phyloP scores from a whole-genome alignment of 2,888 invertebrate species.

The Agrotis exclamationis region DNA sequence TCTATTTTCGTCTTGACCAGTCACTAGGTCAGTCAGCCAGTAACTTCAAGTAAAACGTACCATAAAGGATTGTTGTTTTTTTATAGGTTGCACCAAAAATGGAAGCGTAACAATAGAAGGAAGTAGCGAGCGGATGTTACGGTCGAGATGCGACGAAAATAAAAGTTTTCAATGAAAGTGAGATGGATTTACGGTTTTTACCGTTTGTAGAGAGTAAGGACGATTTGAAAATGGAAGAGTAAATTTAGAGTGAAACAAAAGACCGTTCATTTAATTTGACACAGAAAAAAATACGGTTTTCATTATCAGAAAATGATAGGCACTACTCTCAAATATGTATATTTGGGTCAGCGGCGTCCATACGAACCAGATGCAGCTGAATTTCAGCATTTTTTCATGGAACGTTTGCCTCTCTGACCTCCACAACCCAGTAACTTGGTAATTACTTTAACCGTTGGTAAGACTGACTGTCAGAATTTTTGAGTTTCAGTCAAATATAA shows the following conservation, averaged over 20 bases:
- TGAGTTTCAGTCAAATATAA: too few species aligned
- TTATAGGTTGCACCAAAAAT: constrained; percentile 31
- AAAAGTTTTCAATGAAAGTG: constrained; percentile 44
- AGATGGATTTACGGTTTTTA: constrained; percentile 14
- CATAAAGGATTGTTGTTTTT: constrained; percentile 26
- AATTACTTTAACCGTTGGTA: too few species aligned
- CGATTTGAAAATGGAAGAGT: neutral
- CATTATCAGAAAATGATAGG: too few species aligned
- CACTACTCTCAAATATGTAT: too few species aligned
- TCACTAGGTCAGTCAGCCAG: constrained; percentile 27
- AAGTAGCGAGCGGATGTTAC: constrained; percentile 39
- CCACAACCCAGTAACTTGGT: too few species aligned
- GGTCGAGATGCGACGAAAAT: constrained; percentile 29
- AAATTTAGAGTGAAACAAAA: neutral
- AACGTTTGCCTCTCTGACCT: too few species aligned
- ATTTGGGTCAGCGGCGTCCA: too few species aligned
- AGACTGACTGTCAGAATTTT: too few species aligned
- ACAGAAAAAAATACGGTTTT: too few species aligned
- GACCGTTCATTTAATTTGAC: neutral
- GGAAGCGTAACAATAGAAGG: constrained; percentile 43
- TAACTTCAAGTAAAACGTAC: neutral
- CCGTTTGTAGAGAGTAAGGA: constrained; percentile 21
- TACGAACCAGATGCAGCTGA: too few species aligned
- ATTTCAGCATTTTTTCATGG: too few species aligned
- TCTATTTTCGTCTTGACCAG: neutral